Percentiles rank a stretch among this genome's conserved stretches.
These are phyloP conservation scores for Hydrotaea diabolus DNA, from an alignment of 2,888 invertebrate genomes.

Conservation along the genomic window DNA sequence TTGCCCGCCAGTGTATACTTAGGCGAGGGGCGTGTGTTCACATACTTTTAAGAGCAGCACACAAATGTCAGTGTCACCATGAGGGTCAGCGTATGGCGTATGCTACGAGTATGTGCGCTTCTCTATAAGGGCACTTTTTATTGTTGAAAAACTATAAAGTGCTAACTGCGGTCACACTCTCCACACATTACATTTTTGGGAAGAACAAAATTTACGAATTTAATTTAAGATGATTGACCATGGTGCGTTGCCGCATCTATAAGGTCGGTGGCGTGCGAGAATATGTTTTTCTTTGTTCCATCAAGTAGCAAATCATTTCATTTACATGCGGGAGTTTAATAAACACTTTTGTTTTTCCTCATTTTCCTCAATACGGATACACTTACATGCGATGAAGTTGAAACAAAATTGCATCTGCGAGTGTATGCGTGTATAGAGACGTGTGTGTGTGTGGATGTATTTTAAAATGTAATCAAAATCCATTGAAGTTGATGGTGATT, in stretches of 20 bases:
- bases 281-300: constrained; percentile 32
- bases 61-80: constrained; percentile 63
- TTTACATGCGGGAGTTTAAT: constrained; percentile 47
- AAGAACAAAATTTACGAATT: constrained; percentile 53
- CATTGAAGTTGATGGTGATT: constrained; percentile 9
- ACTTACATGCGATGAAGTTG: background rate
- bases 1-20: background rate
- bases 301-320: constrained; percentile 49
- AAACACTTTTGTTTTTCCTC: background rate
- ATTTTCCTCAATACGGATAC: background rate
- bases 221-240: constrained; percentile 63
- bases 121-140: constrained; percentile 58
- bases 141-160: constrained; percentile 43
- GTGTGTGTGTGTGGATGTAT: background rate
- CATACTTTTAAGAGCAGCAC: constrained; percentile 41
- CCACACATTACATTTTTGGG: constrained; percentile 3
- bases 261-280: background rate
- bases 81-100: constrained; percentile 59
- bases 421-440: background rate
- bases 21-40: constrained; percentile 19
- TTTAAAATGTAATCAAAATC: constrained; percentile 26
- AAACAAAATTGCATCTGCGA: constrained; percentile 16
- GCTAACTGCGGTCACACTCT: constrained; percentile 65
- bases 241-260: constrained; percentile 29
- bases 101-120: background rate